Evolutionary conservation across 2,113 vertebrate species (phyloP), one percentile per base, ranked within the genome.

Genomic region (Chunga burmeisteri): DNA sequence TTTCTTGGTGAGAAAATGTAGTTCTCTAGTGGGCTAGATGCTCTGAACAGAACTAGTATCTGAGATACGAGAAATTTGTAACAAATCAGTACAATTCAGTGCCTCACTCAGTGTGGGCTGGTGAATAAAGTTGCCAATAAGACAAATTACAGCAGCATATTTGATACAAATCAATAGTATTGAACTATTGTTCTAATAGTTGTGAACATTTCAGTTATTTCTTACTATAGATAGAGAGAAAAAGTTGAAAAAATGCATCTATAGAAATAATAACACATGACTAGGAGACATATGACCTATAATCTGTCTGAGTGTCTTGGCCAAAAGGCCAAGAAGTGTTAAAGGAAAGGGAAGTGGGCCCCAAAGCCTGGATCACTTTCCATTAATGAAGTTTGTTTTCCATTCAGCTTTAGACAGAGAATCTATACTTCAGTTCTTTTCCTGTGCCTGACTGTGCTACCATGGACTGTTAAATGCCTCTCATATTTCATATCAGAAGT

Each of bases 281-380:
- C 29, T n/a, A 38, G 26, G 66, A 83, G 67, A 80, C 18, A 22
- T 0, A 30, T 0, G 0, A 18, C 7, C 12, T 1, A 1, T 46
- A 29, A 19, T 20, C 40, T 55, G 13, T 49, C 25, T 12, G 11
- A 65, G 12, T 13, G 12, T n/a, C 32, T 66, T 66, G 49, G 23
- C 15, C 25, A 42, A 75, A 90, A 73, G 67, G 25, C 40, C 53
- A 58, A 88, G 30, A 65, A 81, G 21, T 50, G 16, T 44, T 78
- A 34, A 70, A 94, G n/a, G 16, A 46, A 79, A 44, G 20, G 9
- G 6, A 29, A 44, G 47, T 44, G 47, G 84, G 26, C 20, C 26
- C n/a, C 44, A 86, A 42, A 53, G 11, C 29, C 8, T 74, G 78
- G 8, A 34, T 81, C 14, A 4, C 34, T 79, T 83, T 67, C 59